Conservation (phyloP, 2,113 vertebrate species). For the Aegotheles bennettii region DNA sequence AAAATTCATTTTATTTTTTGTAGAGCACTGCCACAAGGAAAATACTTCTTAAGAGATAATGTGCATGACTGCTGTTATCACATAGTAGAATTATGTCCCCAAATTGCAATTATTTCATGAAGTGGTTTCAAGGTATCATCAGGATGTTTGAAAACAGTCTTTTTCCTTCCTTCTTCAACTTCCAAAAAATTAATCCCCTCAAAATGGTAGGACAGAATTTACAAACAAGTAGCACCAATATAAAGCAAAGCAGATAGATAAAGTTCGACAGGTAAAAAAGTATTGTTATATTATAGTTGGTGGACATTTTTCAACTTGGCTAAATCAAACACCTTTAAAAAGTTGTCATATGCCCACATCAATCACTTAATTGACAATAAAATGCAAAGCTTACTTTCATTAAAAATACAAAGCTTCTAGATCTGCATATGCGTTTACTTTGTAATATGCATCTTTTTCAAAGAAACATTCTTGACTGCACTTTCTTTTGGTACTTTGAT, state of each 20-base stretch:
- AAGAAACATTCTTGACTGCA: neutral
- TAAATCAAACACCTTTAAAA: neutral
- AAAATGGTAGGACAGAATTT: neutral
- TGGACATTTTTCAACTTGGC: neutral
- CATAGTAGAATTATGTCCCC: neutral
- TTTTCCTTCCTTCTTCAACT: neutral
- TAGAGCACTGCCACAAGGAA: neutral
- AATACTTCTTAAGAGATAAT: neutral
- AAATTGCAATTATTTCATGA: neutral
- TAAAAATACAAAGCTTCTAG: neutral
- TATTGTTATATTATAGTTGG: neutral
- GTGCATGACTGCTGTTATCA: neutral
- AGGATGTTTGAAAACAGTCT: neutral
- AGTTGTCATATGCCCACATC: neutral
- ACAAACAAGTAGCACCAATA: neutral
- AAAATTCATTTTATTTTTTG: neutral
- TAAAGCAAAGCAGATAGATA: neutral
- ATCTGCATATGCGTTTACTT: neutral
- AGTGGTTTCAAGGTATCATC: neutral
- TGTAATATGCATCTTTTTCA: neutral
- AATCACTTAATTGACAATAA: neutral
- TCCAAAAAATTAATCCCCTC: neutral
- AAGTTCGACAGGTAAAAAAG: neutral
- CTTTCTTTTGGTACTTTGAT: neutral
- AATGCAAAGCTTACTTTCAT: neutral